phyloP scores from a whole-genome alignment of 2,888 invertebrate species.

The Drosophila lutescens region DNA sequence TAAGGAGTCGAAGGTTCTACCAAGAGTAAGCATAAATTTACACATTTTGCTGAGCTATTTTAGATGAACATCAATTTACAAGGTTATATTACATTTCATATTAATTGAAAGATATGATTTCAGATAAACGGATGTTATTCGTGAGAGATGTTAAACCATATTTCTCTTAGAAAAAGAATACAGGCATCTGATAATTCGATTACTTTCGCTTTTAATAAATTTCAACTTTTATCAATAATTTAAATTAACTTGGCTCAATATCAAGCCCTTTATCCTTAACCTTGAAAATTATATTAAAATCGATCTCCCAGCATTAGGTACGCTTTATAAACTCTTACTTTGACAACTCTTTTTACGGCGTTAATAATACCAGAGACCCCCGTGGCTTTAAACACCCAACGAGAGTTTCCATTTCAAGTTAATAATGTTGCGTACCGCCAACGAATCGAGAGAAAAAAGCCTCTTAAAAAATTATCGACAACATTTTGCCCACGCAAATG shows the following conservation, averaged over 20 bases:
- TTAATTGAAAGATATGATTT: too few relatives aligned
- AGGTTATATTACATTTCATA: not conserved
- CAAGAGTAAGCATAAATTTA: not conserved
- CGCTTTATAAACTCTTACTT: slow-evolving; percentile 1
- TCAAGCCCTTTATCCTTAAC: not conserved
- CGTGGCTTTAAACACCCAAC: slow-evolving; percentile 12
- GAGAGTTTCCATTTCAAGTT: slow-evolving; percentile 59
- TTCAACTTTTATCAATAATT: not conserved
- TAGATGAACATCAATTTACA: not conserved
- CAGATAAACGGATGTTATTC: too few relatives aligned
- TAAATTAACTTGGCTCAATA: not conserved
- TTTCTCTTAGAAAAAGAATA: too few relatives aligned
- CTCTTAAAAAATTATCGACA: slow-evolving; percentile 71
- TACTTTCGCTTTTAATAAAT: too few relatives aligned
- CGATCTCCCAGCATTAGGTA: slow-evolving; percentile 2
- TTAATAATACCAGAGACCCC: slow-evolving; percentile 17
- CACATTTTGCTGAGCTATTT: not conserved
- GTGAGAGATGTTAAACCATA: too few relatives aligned
- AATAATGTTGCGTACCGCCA: slow-evolving; percentile 54
- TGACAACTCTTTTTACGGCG: slow-evolving; percentile 21
- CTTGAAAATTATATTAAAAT: not conserved
- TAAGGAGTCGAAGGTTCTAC: slow-evolving; percentile 2
- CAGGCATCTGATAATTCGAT: too few relatives aligned
- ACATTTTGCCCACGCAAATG: slow-evolving; percentile 71
- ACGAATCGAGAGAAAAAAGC: slow-evolving; percentile 58